Base-by-base conservation (phyloP, 2,113 vertebrate genomes). In the Smithornis capensis region DNA sequence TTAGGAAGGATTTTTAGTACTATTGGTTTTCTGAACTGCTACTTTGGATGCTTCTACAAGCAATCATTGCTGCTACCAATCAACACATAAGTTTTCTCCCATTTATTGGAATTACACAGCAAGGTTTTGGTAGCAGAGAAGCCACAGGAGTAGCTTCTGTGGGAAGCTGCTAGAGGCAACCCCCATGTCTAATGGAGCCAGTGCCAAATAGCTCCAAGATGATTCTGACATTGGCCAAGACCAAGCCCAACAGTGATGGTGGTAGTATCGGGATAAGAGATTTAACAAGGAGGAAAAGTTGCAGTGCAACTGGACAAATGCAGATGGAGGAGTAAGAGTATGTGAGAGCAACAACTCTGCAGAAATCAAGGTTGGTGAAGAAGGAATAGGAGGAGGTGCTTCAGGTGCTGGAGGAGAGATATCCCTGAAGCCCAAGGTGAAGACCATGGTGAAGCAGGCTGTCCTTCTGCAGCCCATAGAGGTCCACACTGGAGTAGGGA, bases 231-330 rank as follows among this genome's bases (percentile, higher is more conserved):
- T 33, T 60, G 45, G 19, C 53, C 45, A 74, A 59, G 19, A 23
- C 31, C 31, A 74, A 59, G 15, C 10, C 13, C 19, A 24, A 12
- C 3, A 3, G 45, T 7, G 19, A 68, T 17, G 16, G 29, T 25
- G 38, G 24, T 10, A n/a, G 16, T 0, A 0, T n/a, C n/a, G 45
- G 24, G 29, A 60, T 40, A 45, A 53, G 3, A 33, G 24, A 53
- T 60, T 82, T 25, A 60, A 52, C 7, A 11, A 37, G 53, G 13
- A 59, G 53, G 9, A 69, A 60, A 57, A 35, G 23, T 4, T 87
- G 25, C 47, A 29, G 40, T 42, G 37, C 17, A 38, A 49, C 42
- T 49, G 75, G 29, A 55, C 31, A 56, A 2, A 29, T 80, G 35
- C 42, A 64, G 42, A 10, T 13, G n/a, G 14, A 71, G 24, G 29